A percentile compares a stretch with the other conserved stretches of the same genome.
Evolutionary conservation across 1,140 invertebrate genomes (phyloP).

Genomic region (Radopholus similis): DNA sequence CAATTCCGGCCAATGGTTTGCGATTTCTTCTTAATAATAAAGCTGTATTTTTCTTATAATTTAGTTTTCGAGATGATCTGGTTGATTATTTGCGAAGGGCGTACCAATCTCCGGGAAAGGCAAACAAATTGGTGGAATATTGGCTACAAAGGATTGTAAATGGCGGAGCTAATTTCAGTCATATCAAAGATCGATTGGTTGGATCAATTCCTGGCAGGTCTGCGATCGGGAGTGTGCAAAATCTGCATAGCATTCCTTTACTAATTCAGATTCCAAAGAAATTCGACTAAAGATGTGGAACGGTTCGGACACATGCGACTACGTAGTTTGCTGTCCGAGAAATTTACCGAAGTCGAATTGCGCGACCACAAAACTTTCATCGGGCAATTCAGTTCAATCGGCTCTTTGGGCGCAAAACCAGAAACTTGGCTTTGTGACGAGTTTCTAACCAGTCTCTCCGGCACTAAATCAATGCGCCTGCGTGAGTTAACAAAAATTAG

Average conservation of each 20-base stretch:
- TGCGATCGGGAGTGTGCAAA: neutral
- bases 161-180: conserved; percentile 21
- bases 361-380: conserved; percentile 8
- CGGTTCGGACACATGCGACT: conserved; percentile 26
- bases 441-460: conserved; percentile 26
- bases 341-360: conserved; percentile 16
- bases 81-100: conserved; percentile 9
- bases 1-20: neutral
- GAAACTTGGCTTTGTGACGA: conserved; percentile 29
- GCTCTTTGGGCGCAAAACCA: conserved; percentile 15
- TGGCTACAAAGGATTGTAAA: conserved; percentile 17
- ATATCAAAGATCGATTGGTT: conserved; percentile 17
- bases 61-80: conserved; percentile 11
- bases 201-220: conserved; percentile 21
- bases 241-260: neutral
- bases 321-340: conserved; percentile 9
- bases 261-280: neutral
- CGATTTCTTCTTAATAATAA: neutral
- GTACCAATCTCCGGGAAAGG: neutral
- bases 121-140: conserved; percentile 5
- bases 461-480: neutral
- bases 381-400: conserved; percentile 29
- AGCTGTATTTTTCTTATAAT: neutral
- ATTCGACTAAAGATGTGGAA: neutral
- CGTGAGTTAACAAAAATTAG: neutral